phyloP scores from a whole-genome alignment of 2,797 vertebrate genomes.

The Pseudochirops cupreus region DNA sequence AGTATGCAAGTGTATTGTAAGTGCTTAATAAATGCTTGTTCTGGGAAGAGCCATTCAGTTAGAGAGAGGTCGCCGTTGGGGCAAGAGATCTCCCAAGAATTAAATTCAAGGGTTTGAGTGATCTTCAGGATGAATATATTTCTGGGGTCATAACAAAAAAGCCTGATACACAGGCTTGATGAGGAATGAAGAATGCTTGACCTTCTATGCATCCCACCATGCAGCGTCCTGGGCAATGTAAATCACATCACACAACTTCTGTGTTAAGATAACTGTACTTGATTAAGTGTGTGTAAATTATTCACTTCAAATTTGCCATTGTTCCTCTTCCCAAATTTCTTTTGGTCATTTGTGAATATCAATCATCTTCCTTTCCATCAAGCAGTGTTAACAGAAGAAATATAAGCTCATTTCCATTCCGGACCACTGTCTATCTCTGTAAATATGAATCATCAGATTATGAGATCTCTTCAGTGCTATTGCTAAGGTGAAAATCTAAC shows the following conservation, averaged over 20 bases:
- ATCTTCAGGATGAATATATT: background rate
- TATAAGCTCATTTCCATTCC: too few relatives aligned
- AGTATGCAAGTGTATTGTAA: background rate
- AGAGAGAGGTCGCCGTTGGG: accelerated
- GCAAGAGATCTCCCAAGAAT: background rate
- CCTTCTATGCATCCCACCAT: background rate
- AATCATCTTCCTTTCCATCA: too few relatives aligned
- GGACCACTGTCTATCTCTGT: too few relatives aligned
- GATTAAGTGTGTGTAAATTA: background rate
- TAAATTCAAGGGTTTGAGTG: background rate
- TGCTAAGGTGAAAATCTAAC: too few relatives aligned
- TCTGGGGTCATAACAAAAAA: background rate
- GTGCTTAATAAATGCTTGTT: too few relatives aligned
- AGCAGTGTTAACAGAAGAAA: too few relatives aligned
- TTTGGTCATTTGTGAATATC: too few relatives aligned
- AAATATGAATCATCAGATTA: too few relatives aligned
- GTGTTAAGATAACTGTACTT: too few relatives aligned
- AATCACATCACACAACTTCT: too few relatives aligned
- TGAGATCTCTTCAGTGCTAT: too few relatives aligned
- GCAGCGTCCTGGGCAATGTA: background rate
- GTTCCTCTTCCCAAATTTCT: too few relatives aligned
- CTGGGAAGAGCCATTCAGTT: background rate
- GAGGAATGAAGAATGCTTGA: background rate
- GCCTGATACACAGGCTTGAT: background rate
- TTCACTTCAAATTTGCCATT: background rate